These are phyloP conservation scores for Lonchura striata DNA, from an alignment of 2,113 vertebrate species.

Conservation along the genomic window DNA sequence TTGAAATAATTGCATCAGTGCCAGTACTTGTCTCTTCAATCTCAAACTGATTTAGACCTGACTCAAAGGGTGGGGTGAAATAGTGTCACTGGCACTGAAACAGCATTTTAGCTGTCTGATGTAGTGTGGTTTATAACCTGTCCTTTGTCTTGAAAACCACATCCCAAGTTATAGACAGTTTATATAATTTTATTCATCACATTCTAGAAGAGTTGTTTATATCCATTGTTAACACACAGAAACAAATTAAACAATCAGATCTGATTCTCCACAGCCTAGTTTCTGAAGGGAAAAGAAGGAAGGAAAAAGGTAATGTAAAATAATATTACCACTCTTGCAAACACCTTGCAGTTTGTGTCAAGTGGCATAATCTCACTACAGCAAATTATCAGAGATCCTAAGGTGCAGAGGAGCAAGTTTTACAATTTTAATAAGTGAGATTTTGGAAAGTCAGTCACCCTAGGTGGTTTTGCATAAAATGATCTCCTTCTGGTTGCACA, in stretches of 20 bases:
- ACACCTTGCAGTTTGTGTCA: neutral
- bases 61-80: neutral
- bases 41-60: neutral
- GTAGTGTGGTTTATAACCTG: neutral
- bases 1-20: neutral
- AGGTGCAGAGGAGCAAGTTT: conserved; percentile 50
- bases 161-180: neutral
- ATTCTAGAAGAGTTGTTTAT: conserved; percentile 11
- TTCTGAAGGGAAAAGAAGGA: conserved; percentile 11
- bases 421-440: conserved; percentile 51
- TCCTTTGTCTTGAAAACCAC: neutral
- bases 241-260: conserved; percentile 39
- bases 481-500: conserved; percentile 10
- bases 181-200: conserved; percentile 29
- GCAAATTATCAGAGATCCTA: conserved; percentile 42
- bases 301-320: conserved; percentile 7
- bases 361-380: conserved; percentile 49
- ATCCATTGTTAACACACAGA: neutral
- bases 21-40: neutral
- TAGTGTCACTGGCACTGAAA: neutral
- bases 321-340: conserved; percentile 2
- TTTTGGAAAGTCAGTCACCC: conserved; percentile 30
- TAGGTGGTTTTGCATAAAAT: conserved; percentile 54
- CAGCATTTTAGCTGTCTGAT: neutral
- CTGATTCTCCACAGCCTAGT: neutral